Base-by-base conservation (phyloP, 2,797 vertebrate species). In the Xenops minutus region DNA sequence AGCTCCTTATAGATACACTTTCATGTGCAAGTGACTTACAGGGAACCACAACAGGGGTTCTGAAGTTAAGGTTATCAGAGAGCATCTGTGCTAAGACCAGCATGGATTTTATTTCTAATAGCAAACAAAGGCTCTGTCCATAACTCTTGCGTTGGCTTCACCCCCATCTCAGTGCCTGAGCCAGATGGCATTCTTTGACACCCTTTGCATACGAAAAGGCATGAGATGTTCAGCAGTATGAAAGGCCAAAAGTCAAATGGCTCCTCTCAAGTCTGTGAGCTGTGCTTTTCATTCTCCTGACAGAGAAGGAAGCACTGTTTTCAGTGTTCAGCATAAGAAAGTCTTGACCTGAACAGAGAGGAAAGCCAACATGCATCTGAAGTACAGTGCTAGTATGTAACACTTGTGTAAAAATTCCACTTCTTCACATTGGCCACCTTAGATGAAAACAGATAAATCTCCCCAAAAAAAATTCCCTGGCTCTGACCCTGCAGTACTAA, bases 361-460 rank as follows among this genome's bases (percentile, higher is more conserved):
- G 30, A 67, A 86, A 49, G 61, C 43, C 58, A 92, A 66, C 29
- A 21, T 16, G 13, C 36, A 43, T 63, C 80, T 72, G 6, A 93
- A 74, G 22, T 21, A 17, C 44, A 18, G 18, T 58, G 61, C 82
- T 87, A 96, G 81, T 48, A 68, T 30, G 18, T n/a, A 88, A 61
- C 37, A 27, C 43, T 54, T 74, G 30, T 84, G 49, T 69, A 90
- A 96, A 90, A 96, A 93, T 88, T 92, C 59, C 43, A 89, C n/a
- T 90, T 63, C 74, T 84, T 73, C 46, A 5, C 85, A 49, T 59
- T 74, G 95, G 67, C 90, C 90, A 92, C 67, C 73, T 95, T 75
- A 56, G 81, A 94, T 72, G 48, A 93, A 94, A 96, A 95, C 54
- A 77, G 78, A 92, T 93, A 89, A 95, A 91, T 66, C 43, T 55